Percentiles rank a stretch among this genome's conserved stretches.
Evolutionary conservation across 1,140 invertebrate genomes (phyloP).

Genomic region (Cyclargus thomasi): DNA sequence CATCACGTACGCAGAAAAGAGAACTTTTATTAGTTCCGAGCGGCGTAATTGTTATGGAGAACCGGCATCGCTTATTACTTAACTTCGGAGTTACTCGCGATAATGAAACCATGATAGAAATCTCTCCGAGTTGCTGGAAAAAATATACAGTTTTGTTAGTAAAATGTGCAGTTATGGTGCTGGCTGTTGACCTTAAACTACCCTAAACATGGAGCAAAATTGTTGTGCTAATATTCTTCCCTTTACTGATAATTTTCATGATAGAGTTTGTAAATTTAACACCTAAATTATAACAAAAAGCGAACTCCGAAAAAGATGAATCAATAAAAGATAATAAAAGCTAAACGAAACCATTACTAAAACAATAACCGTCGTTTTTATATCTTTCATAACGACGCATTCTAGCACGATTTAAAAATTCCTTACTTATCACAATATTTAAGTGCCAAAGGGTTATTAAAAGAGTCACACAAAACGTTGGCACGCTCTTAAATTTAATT

Average conservation of each 20-base stretch:
- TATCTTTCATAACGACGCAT: background rate
- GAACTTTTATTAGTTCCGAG: conserved; percentile 66
- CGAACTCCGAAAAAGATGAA: too few species aligned
- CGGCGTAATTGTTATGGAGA: conserved; percentile 66
- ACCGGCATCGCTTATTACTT: conserved; percentile 52
- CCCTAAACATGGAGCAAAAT: too few species aligned
- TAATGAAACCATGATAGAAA: conserved; percentile 28
- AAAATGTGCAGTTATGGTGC: too few species aligned
- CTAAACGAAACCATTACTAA: background rate
- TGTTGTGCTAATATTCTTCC: too few species aligned
- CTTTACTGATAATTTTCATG: too few species aligned
- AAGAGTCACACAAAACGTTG: background rate
- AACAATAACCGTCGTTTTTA: background rate
- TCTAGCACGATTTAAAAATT: background rate
- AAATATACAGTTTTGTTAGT: too few species aligned
- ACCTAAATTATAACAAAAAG: too few species aligned
- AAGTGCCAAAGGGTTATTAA: background rate
- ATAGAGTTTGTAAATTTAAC: too few species aligned
- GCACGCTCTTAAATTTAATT: background rate
- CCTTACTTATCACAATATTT: background rate
- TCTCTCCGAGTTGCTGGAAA: background rate
- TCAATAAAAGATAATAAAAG: background rate
- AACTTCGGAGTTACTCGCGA: conserved; percentile 40
- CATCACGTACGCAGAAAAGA: conserved; percentile 62
- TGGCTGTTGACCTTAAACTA: too few species aligned